Conservation (phyloP, 2,113 vertebrate species). For the Sebastes fasciatus region DNA sequence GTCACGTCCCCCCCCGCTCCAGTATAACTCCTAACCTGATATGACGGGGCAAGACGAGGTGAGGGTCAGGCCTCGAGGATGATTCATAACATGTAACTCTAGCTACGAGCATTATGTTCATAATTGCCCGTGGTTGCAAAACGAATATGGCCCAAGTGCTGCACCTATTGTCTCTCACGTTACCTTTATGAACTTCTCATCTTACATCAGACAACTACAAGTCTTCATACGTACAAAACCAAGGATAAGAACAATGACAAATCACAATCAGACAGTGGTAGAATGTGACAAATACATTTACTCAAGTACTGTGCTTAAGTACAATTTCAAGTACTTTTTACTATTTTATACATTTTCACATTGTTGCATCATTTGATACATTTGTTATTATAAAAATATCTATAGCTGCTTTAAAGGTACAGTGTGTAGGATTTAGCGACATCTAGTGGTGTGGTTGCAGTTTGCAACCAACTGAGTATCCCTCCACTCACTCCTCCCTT, state of each 20-base stretch:
- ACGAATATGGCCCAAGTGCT: slow-evolving; percentile 58
- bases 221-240: slow-evolving; percentile 43
- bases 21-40: slow-evolving; percentile 71
- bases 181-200: slow-evolving; percentile 64
- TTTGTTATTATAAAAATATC: neutral
- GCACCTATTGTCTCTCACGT: slow-evolving; percentile 65
- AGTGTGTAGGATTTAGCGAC: too few relatives aligned
- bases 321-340: neutral
- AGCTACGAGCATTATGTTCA: slow-evolving; percentile 78
- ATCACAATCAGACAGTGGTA: neutral
- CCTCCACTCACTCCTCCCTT: too few relatives aligned
- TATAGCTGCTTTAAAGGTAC: neutral
- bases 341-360: neutral
- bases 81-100: slow-evolving; percentile 81
- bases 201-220: slow-evolving; percentile 60
- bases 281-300: slow-evolving; percentile 7
- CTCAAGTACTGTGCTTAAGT: neutral
- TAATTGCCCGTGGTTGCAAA: slow-evolving; percentile 75
- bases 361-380: neutral
- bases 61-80: slow-evolving; percentile 80
- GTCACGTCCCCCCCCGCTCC: slow-evolving; percentile 70
- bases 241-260: slow-evolving; percentile 27
- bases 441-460: too few relatives aligned
- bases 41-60: slow-evolving; percentile 78
- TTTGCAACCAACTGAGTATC: too few relatives aligned